Percentiles rank a stretch among this genome's conserved stretches.
Conservation (phyloP, 92 coral and sea anemone species). For the Blastomussa wellsi region DNA sequence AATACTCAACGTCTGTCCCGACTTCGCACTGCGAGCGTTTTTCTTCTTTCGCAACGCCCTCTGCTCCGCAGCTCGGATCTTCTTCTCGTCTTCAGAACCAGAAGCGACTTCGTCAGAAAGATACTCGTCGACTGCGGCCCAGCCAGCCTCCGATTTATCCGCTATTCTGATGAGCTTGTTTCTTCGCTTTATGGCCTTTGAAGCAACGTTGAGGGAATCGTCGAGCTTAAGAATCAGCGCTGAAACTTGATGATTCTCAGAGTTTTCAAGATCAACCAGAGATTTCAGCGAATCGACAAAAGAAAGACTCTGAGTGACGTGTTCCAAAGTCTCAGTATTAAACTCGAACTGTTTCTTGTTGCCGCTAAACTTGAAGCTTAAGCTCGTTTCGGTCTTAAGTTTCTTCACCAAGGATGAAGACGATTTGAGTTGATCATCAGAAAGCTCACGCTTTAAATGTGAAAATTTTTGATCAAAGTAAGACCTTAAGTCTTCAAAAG, state of each 20-base stretch:
- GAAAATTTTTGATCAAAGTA: conserved; percentile 9
- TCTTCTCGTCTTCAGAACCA: conserved; percentile 15
- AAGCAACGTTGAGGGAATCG: conserved; percentile 16
- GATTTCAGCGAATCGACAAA: conserved; percentile 30
- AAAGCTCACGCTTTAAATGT: conserved; percentile 6
- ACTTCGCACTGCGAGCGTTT: no score
- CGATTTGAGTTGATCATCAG: conserved; percentile 17
- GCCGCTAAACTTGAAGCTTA: conserved; percentile 22
- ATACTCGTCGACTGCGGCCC: conserved; percentile 26
- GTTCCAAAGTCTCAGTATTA: conserved; percentile 14
- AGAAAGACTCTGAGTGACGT: conserved; percentile 21
- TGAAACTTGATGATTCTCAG: conserved; percentile 3
- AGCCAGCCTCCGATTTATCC: conserved; percentile 9
- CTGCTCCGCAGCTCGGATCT: conserved; percentile 20
- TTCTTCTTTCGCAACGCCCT: not conserved
- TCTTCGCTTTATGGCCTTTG: no score
- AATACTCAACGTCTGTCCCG: no score
- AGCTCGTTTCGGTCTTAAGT: conserved; percentile 27
- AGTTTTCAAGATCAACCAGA: conserved; percentile 20
- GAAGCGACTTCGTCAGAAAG: no score
- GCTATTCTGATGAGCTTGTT: not conserved
- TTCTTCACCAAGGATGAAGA: conserved; percentile 13
- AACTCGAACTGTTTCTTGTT: conserved; percentile 16
- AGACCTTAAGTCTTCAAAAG: no score
- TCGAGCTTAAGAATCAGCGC: not conserved